A percentile compares a stretch with the other conserved stretches of the same genome.
Conservation (phyloP, 2,797 vertebrate genomes). For the Cryptoprocta ferox region DNA sequence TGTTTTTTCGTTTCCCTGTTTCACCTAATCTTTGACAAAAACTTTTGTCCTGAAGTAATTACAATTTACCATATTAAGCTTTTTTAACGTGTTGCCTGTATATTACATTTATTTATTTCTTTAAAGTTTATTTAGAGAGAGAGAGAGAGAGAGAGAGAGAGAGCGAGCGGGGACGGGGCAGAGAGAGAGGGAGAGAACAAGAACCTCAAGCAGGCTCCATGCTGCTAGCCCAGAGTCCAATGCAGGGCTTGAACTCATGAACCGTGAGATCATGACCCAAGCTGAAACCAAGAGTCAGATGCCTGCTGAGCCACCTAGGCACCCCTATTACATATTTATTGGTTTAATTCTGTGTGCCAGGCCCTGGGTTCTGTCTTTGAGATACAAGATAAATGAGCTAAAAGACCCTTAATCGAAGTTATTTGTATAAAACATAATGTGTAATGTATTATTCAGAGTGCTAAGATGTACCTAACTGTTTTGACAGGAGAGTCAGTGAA, state of each 20-base stretch:
- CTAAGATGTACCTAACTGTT: background rate
- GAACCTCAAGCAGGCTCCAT: no score
- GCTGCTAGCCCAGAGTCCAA: no score
- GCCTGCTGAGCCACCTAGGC: no score
- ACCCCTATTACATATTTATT: background rate
- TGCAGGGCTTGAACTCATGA: no score
- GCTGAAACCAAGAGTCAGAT: no score
- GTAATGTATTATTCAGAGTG: background rate
- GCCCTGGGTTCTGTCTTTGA: background rate
- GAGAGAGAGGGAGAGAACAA: no score
- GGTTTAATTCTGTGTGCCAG: background rate
- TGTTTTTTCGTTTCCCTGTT: background rate
- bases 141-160: no score
- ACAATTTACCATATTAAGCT: background rate
- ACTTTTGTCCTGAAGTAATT: background rate
- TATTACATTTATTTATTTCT: background rate
- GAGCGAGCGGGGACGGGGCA: no score
- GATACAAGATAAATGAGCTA: background rate
- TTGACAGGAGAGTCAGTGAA: background rate
- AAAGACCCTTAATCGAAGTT: background rate
- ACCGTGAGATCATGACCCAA: no score
- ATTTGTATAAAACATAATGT: background rate
- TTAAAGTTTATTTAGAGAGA: no score
- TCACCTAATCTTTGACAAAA: background rate
- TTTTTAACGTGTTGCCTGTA: background rate